Base-by-base conservation (phyloP, 1,140 invertebrate species). In the Parasteatoda tepidariorum region DNA sequence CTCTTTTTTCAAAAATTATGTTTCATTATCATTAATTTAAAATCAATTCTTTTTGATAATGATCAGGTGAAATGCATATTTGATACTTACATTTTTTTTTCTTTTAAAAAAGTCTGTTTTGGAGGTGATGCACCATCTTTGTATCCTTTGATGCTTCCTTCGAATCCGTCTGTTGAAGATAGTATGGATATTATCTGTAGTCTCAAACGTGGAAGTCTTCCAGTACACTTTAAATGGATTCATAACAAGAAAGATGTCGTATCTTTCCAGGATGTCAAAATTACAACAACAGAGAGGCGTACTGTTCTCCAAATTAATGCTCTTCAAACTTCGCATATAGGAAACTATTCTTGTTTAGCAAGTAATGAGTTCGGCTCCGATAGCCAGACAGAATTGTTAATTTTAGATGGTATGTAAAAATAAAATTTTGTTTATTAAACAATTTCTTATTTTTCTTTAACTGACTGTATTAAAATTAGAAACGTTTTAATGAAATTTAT, bases 301-400 rank as follows among this genome's bases (percentile, higher is more conserved):
- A 59, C 73, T 2, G 31, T 34, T 34, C 55, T 24, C 26, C 9
- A 18, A 18, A 75, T 75, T 4, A 22, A 62, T 59, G 30, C 15
- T 24, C 15, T 83, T 6, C 48, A 34, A n/a, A 24, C 31, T 11
- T 9, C 33, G 7, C 24, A 88, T 64, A 75, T 86, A 13, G 87
- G 87, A 7, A 84, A 86, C 62, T 88, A 88, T 75, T 88, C 87
- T 0, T 88, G 87, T 71, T 61, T 75, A 28, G 87, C 86, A 18
- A 83, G 34, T 31, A 88, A 87, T 67, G 54, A 64, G 13, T 83
- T 83, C 7, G 87, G 86, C n/a, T 67, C 83, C 6, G 84, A 84
- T 41, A 84, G 38, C 38, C 38, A 48, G 18, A 48, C 38, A 9
- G 38, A 48, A 48, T 48, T 18, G 9, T 18, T 48, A 9, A 48